Evolutionary conservation across 2,797 vertebrate species (phyloP).

Genomic region (Esox lucius): DNA sequence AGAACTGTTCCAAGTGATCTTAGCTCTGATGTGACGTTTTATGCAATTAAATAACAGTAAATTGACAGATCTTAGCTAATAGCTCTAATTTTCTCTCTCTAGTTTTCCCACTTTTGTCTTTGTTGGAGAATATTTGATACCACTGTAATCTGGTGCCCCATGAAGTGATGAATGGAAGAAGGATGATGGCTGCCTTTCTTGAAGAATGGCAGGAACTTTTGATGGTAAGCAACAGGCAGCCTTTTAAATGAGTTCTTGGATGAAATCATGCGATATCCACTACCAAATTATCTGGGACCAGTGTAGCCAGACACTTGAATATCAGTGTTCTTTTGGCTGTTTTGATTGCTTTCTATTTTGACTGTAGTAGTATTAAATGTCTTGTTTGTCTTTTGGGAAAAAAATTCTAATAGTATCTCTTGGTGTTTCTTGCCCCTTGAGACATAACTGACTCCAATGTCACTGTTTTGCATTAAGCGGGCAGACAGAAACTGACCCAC

Average conservation of each 20-base stretch:
- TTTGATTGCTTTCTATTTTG: neutral
- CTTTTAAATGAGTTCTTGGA: neutral
- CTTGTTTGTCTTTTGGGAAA: too few relatives aligned
- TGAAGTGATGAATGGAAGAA: neutral
- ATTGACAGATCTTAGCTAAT: neutral
- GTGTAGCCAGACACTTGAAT: neutral
- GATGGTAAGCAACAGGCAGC: neutral
- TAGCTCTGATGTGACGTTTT: conserved; percentile 24
- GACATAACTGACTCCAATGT: neutral
- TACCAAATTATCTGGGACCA: neutral
- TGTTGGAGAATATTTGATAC: neutral
- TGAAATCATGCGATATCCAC: neutral
- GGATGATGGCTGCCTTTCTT: neutral
- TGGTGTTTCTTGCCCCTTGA: too few relatives aligned
- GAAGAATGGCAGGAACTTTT: neutral
- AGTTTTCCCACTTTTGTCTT: neutral
- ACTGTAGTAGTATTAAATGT: too few relatives aligned
- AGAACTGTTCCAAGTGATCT: conserved; percentile 50
- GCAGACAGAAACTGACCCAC: too few relatives aligned
- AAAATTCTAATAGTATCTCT: neutral
- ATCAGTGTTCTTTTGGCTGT: neutral
- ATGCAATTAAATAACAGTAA: neutral
- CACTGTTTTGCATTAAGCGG: too few relatives aligned
- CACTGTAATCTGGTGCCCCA: neutral
- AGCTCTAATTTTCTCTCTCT: neutral